Base-by-base conservation (phyloP, 2,888 invertebrate genomes). In the Sarcophaga rosellei region DNA sequence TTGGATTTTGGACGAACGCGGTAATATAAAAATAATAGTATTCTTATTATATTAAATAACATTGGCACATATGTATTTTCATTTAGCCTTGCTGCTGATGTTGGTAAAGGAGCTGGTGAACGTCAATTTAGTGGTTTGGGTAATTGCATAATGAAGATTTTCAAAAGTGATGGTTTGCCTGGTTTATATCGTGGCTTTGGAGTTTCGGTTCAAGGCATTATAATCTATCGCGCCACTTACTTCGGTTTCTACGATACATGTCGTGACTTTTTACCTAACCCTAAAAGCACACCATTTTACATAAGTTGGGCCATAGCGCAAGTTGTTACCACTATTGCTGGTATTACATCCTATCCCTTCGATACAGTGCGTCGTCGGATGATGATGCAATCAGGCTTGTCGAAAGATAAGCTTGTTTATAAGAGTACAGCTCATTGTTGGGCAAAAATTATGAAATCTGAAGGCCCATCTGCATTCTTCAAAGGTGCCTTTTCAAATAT, bases 311-410 rank as follows among this genome's bases (percentile, higher is more conserved):
- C 84, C 8, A 88, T 89, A 59, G 89, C 89, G 21, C 89, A 89
- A 80, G 72, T 81, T 77, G 97, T 96, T 75, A 97, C 97, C 72
- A 96, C 98, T 81, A 95, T 96, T 85, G 96, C 98, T 86, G 98
- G 98, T 92, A 96, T 98, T 92, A 95, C 97, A 88, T 98, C 98
- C 53, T 98, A 98, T 94, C 98, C 98, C 90, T 96, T 98, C 94
- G 98, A 98, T 94, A 98, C 98, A 10, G 96, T 96, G 91, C 95
- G 98, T 93, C 95, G 98, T 94, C 96, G 98, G 93, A 97, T 98
- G 97, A 98, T 98, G 98, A 98, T 98, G 98, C 98, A 98, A 94
- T 98, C 98, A 88, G 97, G 97, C 81, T 96, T 96, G 88, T 95
- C 95, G 90, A 95, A 96, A 94, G 92, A 93, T 80, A 97, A 97